Evolutionary conservation across 2,888 invertebrate genomes (phyloP).

Genomic region (Chaitophorus viminalis): DNA sequence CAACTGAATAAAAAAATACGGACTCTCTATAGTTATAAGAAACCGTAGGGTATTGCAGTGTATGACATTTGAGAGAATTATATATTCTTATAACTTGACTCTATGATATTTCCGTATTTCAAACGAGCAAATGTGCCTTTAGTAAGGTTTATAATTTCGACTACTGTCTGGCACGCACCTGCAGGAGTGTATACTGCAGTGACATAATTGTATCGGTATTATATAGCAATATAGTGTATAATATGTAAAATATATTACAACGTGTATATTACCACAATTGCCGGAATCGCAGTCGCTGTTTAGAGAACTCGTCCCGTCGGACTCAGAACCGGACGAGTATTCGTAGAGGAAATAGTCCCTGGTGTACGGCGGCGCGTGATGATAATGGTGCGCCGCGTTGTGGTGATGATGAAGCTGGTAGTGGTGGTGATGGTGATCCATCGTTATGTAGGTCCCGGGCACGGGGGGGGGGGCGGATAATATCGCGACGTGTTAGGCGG

Average conservation of each 20-base stretch:
- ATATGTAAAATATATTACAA: background rate
- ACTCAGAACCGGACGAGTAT: slow-evolving; percentile 57
- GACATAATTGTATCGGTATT: too few relatives aligned
- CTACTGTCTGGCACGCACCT: too few relatives aligned
- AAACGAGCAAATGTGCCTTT: too few relatives aligned
- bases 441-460: background rate
- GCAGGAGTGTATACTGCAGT: too few relatives aligned
- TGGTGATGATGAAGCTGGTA: slow-evolving; percentile 30
- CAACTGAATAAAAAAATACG: too few relatives aligned
- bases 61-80: too few relatives aligned
- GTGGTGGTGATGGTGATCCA: slow-evolving; percentile 48
- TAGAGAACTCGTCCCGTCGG: slow-evolving; percentile 46
- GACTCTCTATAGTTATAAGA: too few relatives aligned
- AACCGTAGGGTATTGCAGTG: too few relatives aligned
- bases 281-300: slow-evolving; percentile 58
- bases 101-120: too few relatives aligned
- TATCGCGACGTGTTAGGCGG: background rate
- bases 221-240: too few relatives aligned
- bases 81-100: too few relatives aligned
- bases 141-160: too few relatives aligned
- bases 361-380: slow-evolving; percentile 48
- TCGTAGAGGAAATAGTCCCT: slow-evolving; percentile 55
- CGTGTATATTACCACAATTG: slow-evolving; percentile 35
- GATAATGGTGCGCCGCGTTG: slow-evolving; percentile 4
- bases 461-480: background rate